These are phyloP conservation scores for Ferrisia virgata DNA, from an alignment of 2,888 invertebrate species.

Conservation along the genomic window DNA sequence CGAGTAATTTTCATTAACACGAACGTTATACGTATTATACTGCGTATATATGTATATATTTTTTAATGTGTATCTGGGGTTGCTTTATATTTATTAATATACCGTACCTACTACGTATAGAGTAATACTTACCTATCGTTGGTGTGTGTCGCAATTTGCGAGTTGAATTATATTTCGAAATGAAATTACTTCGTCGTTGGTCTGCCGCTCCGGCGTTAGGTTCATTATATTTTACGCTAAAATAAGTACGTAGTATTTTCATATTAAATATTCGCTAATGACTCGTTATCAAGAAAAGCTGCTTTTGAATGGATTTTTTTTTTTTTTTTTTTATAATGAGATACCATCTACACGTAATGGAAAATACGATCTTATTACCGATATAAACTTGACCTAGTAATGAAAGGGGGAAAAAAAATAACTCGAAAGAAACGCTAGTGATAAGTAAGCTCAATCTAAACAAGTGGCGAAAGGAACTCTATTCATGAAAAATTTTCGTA, in stretches of 20 bases:
- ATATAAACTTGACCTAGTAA: background rate
- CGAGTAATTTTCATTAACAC: background rate
- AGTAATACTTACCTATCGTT: too few relatives aligned
- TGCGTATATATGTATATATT: background rate
- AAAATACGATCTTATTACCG: constrained; percentile 14
- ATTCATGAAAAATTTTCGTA: background rate
- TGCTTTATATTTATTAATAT: background rate
- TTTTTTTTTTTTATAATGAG: background rate
- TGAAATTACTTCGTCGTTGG: background rate
- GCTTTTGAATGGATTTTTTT: background rate
- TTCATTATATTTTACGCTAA: background rate
- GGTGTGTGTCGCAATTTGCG: background rate
- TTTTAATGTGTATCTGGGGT: background rate
- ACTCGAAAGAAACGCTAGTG: background rate
- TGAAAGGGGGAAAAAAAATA: background rate
- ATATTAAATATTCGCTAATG: constrained; percentile 9
- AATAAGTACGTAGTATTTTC: background rate
- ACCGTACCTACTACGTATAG: background rate
- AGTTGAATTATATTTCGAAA: background rate
- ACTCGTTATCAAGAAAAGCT: constrained; percentile 9
- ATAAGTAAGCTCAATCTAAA: background rate
- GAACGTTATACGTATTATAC: background rate
- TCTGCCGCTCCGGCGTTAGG: background rate
- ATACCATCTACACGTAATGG: constrained; percentile 10
- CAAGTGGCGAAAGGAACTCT: background rate